These are phyloP conservation scores for Anser cygnoides DNA, from an alignment of 2,113 vertebrate genomes.

Conservation along the genomic window DNA sequence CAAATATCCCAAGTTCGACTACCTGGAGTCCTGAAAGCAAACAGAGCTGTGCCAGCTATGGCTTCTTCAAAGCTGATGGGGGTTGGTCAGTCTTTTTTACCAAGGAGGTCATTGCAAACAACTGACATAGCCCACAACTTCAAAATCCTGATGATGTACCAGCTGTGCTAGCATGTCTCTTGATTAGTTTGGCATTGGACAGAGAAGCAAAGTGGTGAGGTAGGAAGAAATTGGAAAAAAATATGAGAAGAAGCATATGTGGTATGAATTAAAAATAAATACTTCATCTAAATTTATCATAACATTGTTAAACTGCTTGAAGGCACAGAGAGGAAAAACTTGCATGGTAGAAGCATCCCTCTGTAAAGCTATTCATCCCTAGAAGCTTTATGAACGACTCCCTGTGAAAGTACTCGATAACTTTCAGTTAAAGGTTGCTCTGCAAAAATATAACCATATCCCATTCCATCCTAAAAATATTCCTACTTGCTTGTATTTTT, in stretches of 20 bases:
- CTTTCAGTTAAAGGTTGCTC: neutral
- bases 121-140: neutral
- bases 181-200: neutral
- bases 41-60: neutral
- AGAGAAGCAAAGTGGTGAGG: neutral
- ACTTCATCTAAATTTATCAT: neutral
- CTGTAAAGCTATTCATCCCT: neutral
- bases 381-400: neutral
- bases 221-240: neutral
- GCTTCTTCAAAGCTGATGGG: neutral
- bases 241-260: neutral
- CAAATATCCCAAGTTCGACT: neutral
- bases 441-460: neutral
- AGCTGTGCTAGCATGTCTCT: neutral
- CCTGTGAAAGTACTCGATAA: neutral
- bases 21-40: neutral
- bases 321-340: neutral
- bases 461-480: neutral
- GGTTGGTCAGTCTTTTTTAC: neutral
- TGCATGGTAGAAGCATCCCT: neutral
- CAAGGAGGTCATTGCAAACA: neutral
- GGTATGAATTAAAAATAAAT: neutral
- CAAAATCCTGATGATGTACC: neutral
- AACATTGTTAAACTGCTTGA: neutral
- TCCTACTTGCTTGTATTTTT: neutral